A percentile compares a stretch with the other conserved stretches of the same genome.
Evolutionary conservation across 1,140 invertebrate species (phyloP).

Genomic region (Cyrtorhinus lividipennis): DNA sequence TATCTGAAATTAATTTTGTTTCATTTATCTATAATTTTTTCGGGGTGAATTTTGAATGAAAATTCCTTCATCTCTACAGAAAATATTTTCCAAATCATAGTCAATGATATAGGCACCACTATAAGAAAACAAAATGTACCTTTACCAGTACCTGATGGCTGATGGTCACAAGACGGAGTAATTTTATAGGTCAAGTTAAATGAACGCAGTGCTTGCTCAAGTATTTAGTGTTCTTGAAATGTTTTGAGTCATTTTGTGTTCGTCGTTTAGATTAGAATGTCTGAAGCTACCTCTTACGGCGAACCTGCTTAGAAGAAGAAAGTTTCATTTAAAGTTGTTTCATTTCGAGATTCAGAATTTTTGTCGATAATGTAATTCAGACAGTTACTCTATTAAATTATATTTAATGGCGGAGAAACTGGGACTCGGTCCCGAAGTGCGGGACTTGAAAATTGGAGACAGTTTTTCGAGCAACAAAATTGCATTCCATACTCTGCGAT

Average conservation of each 20-base stretch:
- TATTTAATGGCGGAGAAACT: conserved; percentile 51
- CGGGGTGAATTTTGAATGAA: no score
- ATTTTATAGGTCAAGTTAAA: conserved; percentile 21
- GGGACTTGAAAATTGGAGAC: conserved; percentile 66
- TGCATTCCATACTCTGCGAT: conserved; percentile 73
- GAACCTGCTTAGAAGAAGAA: background rate
- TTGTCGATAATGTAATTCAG: conserved; percentile 15
- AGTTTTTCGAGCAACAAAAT: conserved; percentile 59
- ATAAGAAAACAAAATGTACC: conserved; percentile 19
- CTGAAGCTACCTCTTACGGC: background rate
- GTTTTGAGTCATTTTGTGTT: background rate
- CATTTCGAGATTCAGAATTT: background rate
- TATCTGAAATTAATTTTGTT: no score
- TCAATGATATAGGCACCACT: conserved; percentile 16
- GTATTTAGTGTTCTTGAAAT: background rate
- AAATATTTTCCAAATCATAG: no score
- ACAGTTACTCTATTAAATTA: conserved; percentile 20
- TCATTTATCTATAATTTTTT: no score
- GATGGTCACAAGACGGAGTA: conserved; percentile 20
- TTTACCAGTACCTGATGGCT: conserved; percentile 6
- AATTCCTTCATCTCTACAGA: no score
- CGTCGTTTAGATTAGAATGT: background rate
- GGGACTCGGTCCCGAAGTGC: conserved; percentile 55
- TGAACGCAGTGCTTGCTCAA: background rate
- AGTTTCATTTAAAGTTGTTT: background rate